Evolutionary conservation across 2,797 vertebrate species (phyloP).

Genomic region (Alauda arvensis): DNA sequence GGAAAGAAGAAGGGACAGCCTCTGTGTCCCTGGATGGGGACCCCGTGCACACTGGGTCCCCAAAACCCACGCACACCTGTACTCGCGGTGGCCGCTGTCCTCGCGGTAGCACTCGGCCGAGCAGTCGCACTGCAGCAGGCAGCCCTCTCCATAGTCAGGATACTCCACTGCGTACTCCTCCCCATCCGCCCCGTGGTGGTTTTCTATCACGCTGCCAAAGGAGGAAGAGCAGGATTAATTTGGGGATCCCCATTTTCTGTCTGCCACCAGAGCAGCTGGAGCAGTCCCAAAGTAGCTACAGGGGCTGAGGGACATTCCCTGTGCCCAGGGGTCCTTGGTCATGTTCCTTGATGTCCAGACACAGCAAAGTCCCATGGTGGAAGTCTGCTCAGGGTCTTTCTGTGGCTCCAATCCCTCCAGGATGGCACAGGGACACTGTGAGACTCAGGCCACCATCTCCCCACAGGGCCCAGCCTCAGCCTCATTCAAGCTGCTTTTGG

Average conservation of each 20-base stretch:
- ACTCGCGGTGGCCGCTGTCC: constrained; percentile 76
- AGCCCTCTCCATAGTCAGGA: constrained; percentile 71
- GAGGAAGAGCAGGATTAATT: background rate
- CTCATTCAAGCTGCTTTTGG: background rate
- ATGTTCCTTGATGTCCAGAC: background rate
- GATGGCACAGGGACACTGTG: background rate
- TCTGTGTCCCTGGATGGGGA: background rate
- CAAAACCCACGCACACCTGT: constrained; percentile 70
- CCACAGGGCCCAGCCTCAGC: background rate
- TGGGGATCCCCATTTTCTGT: accelerated
- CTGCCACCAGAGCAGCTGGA: accelerated
- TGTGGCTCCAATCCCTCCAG: background rate
- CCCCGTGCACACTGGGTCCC: accelerated
- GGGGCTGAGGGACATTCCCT: background rate
- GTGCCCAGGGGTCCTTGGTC: background rate
- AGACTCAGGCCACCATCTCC: background rate
- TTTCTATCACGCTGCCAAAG: constrained; percentile 70
- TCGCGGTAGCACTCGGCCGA: constrained; percentile 78
- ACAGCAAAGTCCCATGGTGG: accelerated
- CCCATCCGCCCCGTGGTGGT: constrained; percentile 75
- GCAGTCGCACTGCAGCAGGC: constrained; percentile 80
- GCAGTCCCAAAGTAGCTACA: accelerated
- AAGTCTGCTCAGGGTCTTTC: background rate
- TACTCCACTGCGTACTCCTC: constrained; percentile 74
- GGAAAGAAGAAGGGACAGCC: background rate